Base-by-base conservation (phyloP, 2,888 invertebrate genomes). In the Theretra japonica region DNA sequence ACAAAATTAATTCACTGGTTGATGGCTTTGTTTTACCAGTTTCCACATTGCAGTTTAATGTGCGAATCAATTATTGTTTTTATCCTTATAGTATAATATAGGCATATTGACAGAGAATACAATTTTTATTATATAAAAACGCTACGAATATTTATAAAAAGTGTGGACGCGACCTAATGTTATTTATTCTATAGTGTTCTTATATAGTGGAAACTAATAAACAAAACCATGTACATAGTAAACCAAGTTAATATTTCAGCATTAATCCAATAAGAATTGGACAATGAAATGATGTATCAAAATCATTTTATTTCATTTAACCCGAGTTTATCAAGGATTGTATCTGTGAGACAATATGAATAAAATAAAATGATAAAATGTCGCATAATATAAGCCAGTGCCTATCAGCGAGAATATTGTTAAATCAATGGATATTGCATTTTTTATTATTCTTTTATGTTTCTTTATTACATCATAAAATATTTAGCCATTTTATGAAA, bases 1-100 rank as follows among this genome's bases (percentile, higher is more conserved):
- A 82, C 77, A 81, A 73, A 77, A 68, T 75, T 70, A 70, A 48
- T 48, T 48, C 65, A 65, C 65, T 65, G 65, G 48, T 15, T 2
- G n/a, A 41, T 21, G 23, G 65, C 19, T 69, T 33, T 69, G 30
- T 2, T 69, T 56, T 28, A 70, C 28, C 48, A 48, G 50, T 28
- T 23, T 41, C 62, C 41, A 41, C 5, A n/a, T 17, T 25, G 25
- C 25, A 25, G 23, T 59, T 59, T 25, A 17, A 25, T 30, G 6
- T n/a, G n/a, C 7, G 1, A 59, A 59, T 59, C 5, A 1, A 19
- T 23, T 25, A 28, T 25, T 28, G 19, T 17, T 28, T 15, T 53
- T 53, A n/a, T 53, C 5, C 5, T 19, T 53, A 53, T 19, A n/a
- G n/a, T 53, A 53, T n/a, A n/a, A 53, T 19, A 6, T 53, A n/a